Percentiles rank a stretch among this genome's conserved stretches.
phyloP scores from a whole-genome alignment of 2,113 vertebrate genomes.

The Peromyscus leucopus region DNA sequence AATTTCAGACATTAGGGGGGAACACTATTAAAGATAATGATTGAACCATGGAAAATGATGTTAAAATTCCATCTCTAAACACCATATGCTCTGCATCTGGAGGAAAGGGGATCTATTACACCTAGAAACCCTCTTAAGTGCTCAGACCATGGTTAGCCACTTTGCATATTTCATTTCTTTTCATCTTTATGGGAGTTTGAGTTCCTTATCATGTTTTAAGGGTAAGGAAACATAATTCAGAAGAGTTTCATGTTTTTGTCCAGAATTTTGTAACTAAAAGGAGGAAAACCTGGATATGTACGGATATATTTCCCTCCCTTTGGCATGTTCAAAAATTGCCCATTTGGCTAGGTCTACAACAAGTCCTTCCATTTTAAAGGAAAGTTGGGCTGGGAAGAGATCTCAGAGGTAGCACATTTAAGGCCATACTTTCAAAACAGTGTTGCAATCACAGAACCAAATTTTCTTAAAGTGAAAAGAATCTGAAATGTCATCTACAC shows the following conservation, averaged over 20 bases:
- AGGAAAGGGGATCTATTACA: neutral
- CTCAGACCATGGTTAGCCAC: neutral
- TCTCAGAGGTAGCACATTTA: neutral
- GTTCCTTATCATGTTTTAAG: neutral
- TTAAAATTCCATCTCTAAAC: neutral
- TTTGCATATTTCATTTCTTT: neutral
- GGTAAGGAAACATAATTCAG: neutral
- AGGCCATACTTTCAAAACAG: neutral
- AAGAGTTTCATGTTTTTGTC: neutral
- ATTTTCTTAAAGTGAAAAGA: neutral
- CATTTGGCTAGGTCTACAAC: neutral
- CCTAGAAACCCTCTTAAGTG: neutral
- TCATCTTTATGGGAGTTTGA: neutral
- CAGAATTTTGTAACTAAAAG: neutral
- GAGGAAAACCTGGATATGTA: neutral
- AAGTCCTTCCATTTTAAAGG: neutral
- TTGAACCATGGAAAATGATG: too few relatives aligned
- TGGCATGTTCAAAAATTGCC: neutral
- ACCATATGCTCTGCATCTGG: fast-evolving
- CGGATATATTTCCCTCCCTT: neutral
- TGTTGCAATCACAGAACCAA: neutral
- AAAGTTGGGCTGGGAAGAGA: neutral
- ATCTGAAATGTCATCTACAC: too few relatives aligned
- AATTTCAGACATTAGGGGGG: neutral
- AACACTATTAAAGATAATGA: neutral